Evolutionary conservation across 2,113 vertebrate genomes (phyloP).

Genomic region (Cisticola juncidis): DNA sequence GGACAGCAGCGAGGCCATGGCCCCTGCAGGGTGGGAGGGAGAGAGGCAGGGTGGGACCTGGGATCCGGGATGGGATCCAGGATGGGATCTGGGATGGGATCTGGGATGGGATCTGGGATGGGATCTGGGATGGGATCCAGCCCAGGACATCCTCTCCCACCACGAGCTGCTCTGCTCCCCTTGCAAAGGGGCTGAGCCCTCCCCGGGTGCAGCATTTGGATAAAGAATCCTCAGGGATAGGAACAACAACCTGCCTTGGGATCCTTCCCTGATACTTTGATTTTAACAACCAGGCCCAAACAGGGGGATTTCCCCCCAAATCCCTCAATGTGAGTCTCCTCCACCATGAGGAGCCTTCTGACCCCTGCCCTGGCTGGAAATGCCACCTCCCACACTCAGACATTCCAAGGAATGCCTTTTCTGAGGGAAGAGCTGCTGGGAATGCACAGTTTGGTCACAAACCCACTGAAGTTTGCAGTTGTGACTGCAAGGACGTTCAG

Average conservation of each 20-base stretch:
- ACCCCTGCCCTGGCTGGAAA: background rate
- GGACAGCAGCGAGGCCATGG: conserved; percentile 88
- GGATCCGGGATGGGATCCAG: background rate
- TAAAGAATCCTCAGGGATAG: background rate
- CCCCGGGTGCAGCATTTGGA: rapidly evolving
- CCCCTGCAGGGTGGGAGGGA: background rate
- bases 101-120: background rate
- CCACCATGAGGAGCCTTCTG: rapidly evolving
- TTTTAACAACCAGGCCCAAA: background rate
- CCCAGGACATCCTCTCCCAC: background rate
- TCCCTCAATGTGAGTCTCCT: background rate
- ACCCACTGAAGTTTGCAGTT: background rate
- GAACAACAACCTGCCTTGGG: background rate
- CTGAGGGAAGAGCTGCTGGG: background rate
- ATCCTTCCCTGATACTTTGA: background rate
- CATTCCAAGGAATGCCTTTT: rapidly evolving
- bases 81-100: background rate
- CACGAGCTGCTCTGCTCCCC: background rate
- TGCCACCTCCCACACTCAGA: background rate
- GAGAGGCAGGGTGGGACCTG: background rate
- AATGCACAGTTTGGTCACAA: rapidly evolving
- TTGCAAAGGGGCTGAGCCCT: background rate
- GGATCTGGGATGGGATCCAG: background rate
- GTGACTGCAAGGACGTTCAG: background rate
- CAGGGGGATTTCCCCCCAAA: background rate